A percentile compares a stretch with the other conserved stretches of the same genome.
phyloP scores from a whole-genome alignment of 2,888 invertebrate genomes.

The Ecliptopera silaceata region DNA sequence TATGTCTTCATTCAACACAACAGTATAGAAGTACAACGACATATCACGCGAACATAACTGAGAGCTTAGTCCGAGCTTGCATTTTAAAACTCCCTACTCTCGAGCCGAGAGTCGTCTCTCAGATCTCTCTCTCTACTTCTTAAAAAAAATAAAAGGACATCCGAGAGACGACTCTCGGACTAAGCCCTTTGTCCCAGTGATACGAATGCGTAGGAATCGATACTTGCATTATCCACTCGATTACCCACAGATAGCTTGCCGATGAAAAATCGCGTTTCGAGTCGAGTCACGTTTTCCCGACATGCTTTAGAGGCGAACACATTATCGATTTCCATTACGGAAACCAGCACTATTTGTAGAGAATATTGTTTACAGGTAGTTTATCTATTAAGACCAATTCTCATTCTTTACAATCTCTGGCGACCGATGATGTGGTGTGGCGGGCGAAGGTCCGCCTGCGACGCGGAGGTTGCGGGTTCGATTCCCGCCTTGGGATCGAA shows the following conservation, averaged over 20 bases:
- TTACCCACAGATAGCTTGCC: conserved; percentile 51
- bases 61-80: too few species aligned
- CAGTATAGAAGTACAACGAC: background rate
- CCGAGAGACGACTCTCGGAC: too few species aligned
- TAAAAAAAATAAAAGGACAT: too few species aligned
- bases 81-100: too few species aligned
- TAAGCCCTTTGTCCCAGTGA: conserved; percentile 23
- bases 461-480: too few species aligned
- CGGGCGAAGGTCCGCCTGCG: too few species aligned
- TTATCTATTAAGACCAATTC: conserved; percentile 7
- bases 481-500: too few species aligned
- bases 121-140: too few species aligned
- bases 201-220: conserved; percentile 42
- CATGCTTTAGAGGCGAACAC: conserved; percentile 46
- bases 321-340: conserved; percentile 52
- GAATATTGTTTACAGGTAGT: background rate
- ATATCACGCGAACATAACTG: conserved; percentile 30
- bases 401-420: too few species aligned
- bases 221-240: conserved; percentile 63
- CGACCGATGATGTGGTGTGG: too few species aligned
- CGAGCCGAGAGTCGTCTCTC: too few species aligned
- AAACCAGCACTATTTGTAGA: conserved; percentile 7
- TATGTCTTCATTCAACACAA: background rate
- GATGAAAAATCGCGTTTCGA: conserved; percentile 57
- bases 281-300: conserved; percentile 52